Conservation (phyloP, 2,888 invertebrate genomes). For the Drosophila paramelanica region DNA sequence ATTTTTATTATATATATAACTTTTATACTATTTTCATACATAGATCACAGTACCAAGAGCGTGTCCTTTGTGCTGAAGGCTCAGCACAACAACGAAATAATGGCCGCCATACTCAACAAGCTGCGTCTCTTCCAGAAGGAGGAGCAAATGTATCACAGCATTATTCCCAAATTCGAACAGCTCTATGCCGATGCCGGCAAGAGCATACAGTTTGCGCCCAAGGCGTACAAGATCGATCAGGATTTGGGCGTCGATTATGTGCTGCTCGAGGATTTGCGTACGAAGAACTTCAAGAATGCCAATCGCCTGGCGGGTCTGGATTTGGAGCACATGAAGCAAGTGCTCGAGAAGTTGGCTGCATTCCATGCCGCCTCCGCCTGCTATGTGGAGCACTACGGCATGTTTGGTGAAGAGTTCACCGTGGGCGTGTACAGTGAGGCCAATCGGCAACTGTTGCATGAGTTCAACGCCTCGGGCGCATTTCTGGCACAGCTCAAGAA, state of each 20-base stretch:
- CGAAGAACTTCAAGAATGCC: slow-evolving; percentile 75
- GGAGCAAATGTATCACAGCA: slow-evolving; percentile 78
- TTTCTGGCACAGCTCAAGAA: slow-evolving; percentile 79
- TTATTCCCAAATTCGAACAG: slow-evolving; percentile 81
- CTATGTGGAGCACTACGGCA: slow-evolving; percentile 81
- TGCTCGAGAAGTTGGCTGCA: slow-evolving; percentile 81
- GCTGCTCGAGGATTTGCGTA: slow-evolving; percentile 82
- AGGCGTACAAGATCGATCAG: slow-evolving; percentile 73
- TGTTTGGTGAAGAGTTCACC: slow-evolving; percentile 69
- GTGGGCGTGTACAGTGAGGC: slow-evolving; percentile 74
- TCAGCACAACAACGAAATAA: slow-evolving; percentile 65
- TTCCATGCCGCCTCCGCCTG: slow-evolving; percentile 84
- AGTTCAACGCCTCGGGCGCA: slow-evolving; percentile 72
- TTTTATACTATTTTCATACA: neutral
- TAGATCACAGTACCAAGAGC: slow-evolving; percentile 68
- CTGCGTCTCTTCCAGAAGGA: slow-evolving; percentile 81
- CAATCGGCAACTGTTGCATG: slow-evolving; percentile 70
- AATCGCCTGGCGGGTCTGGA: slow-evolving; percentile 81
- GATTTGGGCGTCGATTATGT: slow-evolving; percentile 76
- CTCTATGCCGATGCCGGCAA: slow-evolving; percentile 75
- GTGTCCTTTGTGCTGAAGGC: slow-evolving; percentile 76
- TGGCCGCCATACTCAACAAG: slow-evolving; percentile 68
- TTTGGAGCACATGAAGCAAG: slow-evolving; percentile 76
- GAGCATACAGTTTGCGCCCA: slow-evolving; percentile 77
- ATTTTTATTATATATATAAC: too few species aligned